Evolutionary conservation across 2,888 invertebrate species (phyloP).

Genomic region (Pelosia muscerda): DNA sequence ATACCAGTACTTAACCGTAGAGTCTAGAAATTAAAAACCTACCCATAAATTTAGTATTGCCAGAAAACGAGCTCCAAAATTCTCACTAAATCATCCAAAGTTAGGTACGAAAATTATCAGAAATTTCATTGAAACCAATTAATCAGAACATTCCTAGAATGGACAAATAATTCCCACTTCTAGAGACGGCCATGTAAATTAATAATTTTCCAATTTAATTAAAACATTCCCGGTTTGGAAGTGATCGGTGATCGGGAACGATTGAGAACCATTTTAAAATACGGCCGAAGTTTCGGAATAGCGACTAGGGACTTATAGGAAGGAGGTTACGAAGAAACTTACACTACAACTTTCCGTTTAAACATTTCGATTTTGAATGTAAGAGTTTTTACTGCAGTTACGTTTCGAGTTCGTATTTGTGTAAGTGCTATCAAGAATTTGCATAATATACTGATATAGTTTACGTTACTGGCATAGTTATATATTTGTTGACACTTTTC

Average conservation of each 20-base stretch:
- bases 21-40: neutral
- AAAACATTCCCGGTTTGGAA: slow-evolving; percentile 57
- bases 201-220: slow-evolving; percentile 75
- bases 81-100: slow-evolving; percentile 25
- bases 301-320: slow-evolving; percentile 51
- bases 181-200: slow-evolving; percentile 67
- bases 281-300: slow-evolving; percentile 55
- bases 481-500: neutral
- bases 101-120: slow-evolving; percentile 26
- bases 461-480: neutral
- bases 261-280: slow-evolving; percentile 43
- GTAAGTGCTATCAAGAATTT: neutral
- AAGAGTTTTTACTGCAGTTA: slow-evolving; percentile 50
- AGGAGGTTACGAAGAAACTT: slow-evolving; percentile 57
- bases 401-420: slow-evolving; percentile 5
- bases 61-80: slow-evolving; percentile 19
- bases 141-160: slow-evolving; percentile 50
- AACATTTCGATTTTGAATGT: slow-evolving; percentile 45
- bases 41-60: neutral
- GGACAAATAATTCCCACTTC: slow-evolving; percentile 49
- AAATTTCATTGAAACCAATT: slow-evolving; percentile 39
- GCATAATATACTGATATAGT: slow-evolving; percentile 9
- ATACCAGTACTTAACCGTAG: no score
- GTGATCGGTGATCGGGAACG: slow-evolving; percentile 43
- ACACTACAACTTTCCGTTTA: slow-evolving; percentile 48